Evolutionary conservation across 1,140 invertebrate genomes (phyloP).

Genomic region (Planococcus citri): DNA sequence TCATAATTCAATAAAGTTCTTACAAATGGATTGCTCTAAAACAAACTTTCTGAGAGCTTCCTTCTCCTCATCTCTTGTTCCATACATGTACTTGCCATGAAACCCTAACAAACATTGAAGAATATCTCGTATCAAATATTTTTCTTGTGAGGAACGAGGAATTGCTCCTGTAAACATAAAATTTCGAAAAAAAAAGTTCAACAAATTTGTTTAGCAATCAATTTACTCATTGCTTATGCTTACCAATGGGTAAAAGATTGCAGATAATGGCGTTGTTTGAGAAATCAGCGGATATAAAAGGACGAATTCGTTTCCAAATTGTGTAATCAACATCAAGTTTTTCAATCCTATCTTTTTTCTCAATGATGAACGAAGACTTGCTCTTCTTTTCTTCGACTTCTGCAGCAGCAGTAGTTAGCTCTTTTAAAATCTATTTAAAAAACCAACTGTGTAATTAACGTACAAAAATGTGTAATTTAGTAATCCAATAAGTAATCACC

Average conservation of each 20-base stretch:
- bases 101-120: slow-evolving; percentile 66
- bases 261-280: neutral
- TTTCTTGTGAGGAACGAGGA: slow-evolving; percentile 62
- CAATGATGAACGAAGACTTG: neutral
- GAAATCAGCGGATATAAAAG: neutral
- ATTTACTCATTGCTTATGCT: neutral
- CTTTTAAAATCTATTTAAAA: neutral
- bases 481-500: neutral
- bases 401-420: no score
- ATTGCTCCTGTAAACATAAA: slow-evolving; percentile 31
- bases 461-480: neutral
- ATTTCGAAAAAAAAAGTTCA: no score
- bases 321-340: neutral
- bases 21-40: slow-evolving; percentile 38
- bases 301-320: neutral
- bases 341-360: neutral
- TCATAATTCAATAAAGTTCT: neutral
- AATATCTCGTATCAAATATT: slow-evolving; percentile 72
- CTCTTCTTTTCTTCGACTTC: neutral
- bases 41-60: slow-evolving; percentile 36
- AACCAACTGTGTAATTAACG: neutral
- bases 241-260: neutral
- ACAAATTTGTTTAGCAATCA: no score
- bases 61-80: slow-evolving; percentile 33
- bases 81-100: slow-evolving; percentile 56